Percentiles rank a stretch among this genome's conserved stretches.
These are phyloP conservation scores for Scaptodrosophila lebanonensis DNA, from an alignment of 1,140 invertebrate species.

Conservation along the genomic window DNA sequence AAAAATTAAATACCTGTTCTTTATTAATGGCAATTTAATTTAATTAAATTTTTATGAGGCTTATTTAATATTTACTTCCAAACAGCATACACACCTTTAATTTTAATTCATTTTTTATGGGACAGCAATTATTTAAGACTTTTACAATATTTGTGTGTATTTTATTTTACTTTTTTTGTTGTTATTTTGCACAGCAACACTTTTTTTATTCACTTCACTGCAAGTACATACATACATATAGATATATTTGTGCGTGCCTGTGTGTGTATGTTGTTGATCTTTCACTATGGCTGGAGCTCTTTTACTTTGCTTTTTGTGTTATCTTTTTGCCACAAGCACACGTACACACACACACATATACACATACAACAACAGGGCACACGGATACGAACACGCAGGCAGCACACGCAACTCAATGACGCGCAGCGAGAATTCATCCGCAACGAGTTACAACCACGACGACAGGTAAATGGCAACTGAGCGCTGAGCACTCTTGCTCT, in stretches of 20 bases:
- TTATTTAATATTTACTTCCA: too few species aligned
- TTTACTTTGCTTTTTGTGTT: constrained; percentile 50
- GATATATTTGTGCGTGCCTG: constrained; percentile 14
- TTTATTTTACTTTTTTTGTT: constrained; percentile 33
- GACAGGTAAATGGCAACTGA: constrained; percentile 70
- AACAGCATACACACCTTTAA: too few species aligned
- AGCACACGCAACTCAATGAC: constrained; percentile 60
- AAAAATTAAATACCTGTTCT: constrained; percentile 27
- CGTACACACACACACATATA: constrained; percentile 31
- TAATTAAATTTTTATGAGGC: constrained; percentile 46
- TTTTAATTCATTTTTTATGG: too few species aligned
- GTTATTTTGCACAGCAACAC: constrained; percentile 51
- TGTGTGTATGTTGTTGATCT: too few species aligned
- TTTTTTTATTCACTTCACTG: constrained; percentile 71
- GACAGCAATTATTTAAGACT: too few species aligned
- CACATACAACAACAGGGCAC: constrained; percentile 19
- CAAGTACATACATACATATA: constrained; percentile 20
- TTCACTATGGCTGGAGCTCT: constrained; percentile 65
- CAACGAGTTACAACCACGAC: constrained; percentile 53
- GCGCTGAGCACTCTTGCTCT: background rate
- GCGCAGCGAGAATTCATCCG: constrained; percentile 59
- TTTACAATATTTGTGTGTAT: constrained; percentile 8
- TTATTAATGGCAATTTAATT: constrained; percentile 37
- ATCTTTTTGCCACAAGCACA: constrained; percentile 44
- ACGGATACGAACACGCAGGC: background rate